A percentile compares a stretch with the other conserved stretches of the same genome.
Conservation (phyloP, 2,797 vertebrate species). For the Acridotheres tristis region DNA sequence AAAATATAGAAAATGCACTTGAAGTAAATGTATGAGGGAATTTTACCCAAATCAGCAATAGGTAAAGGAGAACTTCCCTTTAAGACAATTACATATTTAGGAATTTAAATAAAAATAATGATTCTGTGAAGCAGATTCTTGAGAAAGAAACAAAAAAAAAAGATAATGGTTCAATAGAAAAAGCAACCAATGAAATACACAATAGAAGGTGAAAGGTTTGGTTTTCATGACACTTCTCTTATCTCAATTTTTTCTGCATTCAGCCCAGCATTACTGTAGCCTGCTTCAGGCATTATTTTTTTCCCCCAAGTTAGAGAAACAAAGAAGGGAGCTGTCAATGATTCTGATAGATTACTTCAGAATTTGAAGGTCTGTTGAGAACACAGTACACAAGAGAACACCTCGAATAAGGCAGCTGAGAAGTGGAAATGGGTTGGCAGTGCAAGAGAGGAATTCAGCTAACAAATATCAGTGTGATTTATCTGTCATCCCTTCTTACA, state of each 20-base stretch:
- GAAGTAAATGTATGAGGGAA: background rate
- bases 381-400: background rate
- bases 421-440: conserved; percentile 37
- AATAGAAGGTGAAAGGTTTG: background rate
- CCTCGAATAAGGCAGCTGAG: background rate
- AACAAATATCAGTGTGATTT: conserved; percentile 57
- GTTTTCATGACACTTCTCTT: background rate
- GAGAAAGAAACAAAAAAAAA: background rate
- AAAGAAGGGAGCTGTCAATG: background rate
- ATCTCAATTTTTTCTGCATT: background rate
- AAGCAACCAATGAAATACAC: background rate
- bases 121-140: background rate
- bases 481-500: conserved; percentile 42
- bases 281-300: background rate
- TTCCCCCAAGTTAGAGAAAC: background rate
- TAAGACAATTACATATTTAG: background rate
- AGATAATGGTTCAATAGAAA: background rate
- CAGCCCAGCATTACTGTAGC: background rate
- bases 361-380: background rate
- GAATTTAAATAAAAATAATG: background rate
- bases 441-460: conserved; percentile 59
- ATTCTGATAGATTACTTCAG: background rate
- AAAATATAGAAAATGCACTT: background rate
- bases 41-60: background rate
- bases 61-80: background rate